Evolutionary conservation across 2,113 vertebrate genomes (phyloP).

Genomic region (Ovis aries): ARS-UI_Ramb_v3.0 NC_056070.1:61384501-61385000

Average conservation of each 20-base stretch:
- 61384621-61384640: slow-evolving; percentile 80
- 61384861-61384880: fast-evolving
- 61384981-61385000: neutral
- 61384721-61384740: too few relatives aligned
- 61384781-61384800: neutral
- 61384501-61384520: slow-evolving; percentile 85
- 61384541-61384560: slow-evolving; percentile 87
- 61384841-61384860: neutral
- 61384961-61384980: neutral
- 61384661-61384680: fast-evolving
- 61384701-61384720: neutral
- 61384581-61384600: slow-evolving; percentile 82
- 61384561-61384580: slow-evolving; percentile 91
- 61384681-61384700: fast-evolving
- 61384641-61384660: slow-evolving; percentile 89
- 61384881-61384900: neutral
- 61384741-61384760: neutral
- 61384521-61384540: slow-evolving; percentile 82
- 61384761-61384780: neutral
- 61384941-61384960: neutral
- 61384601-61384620: slow-evolving; percentile 88
- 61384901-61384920: neutral
- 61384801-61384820: neutral
- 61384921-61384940: neutral
- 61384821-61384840: neutral